A percentile compares a stretch with the other conserved stretches of the same genome.
Evolutionary conservation across 2,797 vertebrate genomes (phyloP).

Genomic region (Australoheros facetus): DNA sequence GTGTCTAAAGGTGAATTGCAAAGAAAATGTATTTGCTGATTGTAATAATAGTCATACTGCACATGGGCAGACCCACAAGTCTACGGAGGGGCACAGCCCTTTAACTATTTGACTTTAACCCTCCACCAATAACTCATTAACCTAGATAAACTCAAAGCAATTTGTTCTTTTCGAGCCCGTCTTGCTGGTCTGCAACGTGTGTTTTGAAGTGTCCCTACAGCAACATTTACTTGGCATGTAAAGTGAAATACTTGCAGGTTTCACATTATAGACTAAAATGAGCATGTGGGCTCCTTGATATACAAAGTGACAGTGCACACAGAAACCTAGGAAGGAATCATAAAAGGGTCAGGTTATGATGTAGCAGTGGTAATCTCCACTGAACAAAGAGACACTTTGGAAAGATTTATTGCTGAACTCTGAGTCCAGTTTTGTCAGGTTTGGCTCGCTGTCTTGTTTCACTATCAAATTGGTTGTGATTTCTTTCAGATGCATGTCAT

Average conservation of each 20-base stretch:
- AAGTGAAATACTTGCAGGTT: conserved; percentile 42
- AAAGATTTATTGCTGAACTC: background rate
- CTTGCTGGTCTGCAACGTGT: background rate
- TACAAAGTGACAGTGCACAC: background rate
- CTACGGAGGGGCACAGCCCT: background rate
- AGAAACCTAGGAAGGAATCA: background rate
- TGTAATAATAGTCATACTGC: background rate
- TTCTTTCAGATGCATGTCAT: background rate
- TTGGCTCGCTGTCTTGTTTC: conserved; percentile 14
- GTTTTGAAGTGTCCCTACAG: conserved; percentile 46
- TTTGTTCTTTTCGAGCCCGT: background rate
- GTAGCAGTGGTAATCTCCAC: background rate
- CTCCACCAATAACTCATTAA: conserved; percentile 6
- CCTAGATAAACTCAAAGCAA: background rate
- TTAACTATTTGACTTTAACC: background rate
- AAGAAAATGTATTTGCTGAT: background rate
- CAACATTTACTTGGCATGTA: background rate
- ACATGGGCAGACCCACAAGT: background rate
- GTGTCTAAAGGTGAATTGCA: background rate
- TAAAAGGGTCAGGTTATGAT: conserved; percentile 2
- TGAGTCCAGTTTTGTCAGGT: background rate
- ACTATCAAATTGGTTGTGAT: background rate
- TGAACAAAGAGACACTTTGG: background rate
- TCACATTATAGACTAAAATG: conserved; percentile 32
- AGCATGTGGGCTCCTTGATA: background rate